Conservation (phyloP, 2,113 vertebrate genomes). For the Xerus inauris region DNA sequence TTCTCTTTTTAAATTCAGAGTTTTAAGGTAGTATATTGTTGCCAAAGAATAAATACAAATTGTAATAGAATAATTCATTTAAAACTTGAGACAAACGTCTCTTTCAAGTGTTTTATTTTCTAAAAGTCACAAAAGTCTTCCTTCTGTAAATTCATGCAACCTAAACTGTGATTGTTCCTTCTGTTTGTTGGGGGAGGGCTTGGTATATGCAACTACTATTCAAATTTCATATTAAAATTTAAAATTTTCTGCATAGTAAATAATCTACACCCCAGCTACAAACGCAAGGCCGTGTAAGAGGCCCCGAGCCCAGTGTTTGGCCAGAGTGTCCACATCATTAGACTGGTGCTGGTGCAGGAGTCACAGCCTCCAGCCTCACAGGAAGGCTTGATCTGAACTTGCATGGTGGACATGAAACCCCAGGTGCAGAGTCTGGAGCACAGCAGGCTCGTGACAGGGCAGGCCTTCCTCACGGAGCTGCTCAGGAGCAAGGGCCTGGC, state of each 20-base stretch:
- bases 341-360: background rate
- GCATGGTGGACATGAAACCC: background rate
- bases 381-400: background rate
- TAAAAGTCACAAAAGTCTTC: background rate
- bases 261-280: background rate
- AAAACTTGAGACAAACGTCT: background rate
- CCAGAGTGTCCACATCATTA: background rate
- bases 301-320: background rate
- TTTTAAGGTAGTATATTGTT: background rate
- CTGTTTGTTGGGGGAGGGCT: background rate
- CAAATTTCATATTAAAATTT: slow-evolving; percentile 32
- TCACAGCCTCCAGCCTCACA: background rate
- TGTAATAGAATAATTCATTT: background rate
- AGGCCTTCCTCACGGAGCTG: background rate
- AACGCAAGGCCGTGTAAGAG: background rate
- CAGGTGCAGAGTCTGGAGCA: background rate
- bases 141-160: background rate
- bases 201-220: background rate
- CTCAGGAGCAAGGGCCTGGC: too few species aligned
- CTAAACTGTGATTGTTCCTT: background rate
- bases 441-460: background rate
- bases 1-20: slow-evolving; percentile 15
- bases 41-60: background rate
- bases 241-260: background rate
- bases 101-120: slow-evolving; percentile 41